These are phyloP conservation scores for Monomorium pharaonis DNA, from an alignment of 1,140 invertebrate species.

Conservation along the genomic window DNA sequence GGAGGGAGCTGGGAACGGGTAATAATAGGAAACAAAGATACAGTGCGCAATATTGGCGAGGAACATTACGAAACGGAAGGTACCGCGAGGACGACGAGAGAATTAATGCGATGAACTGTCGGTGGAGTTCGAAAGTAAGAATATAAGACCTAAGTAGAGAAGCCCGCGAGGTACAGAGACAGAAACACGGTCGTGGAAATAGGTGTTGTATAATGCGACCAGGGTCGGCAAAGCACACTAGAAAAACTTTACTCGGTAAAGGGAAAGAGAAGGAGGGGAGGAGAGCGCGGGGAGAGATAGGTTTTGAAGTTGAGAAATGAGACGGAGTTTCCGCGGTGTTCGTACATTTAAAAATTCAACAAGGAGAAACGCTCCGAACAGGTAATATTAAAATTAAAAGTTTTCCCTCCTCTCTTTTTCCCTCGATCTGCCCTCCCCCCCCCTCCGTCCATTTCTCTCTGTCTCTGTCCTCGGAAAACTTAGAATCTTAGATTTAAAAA, in stretches of 20 bases:
- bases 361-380: constrained; percentile 34
- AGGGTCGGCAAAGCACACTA: constrained; percentile 15
- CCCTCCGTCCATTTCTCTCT: neutral
- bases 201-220: constrained; percentile 49
- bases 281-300: neutral
- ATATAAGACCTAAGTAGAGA: constrained; percentile 43
- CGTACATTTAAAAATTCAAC: constrained; percentile 57
- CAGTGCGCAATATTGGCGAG: constrained; percentile 16
- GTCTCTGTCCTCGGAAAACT: neutral
- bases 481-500: constrained; percentile 34
- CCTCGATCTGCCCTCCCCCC: neutral
- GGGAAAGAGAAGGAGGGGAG: neutral
- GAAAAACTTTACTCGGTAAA: constrained; percentile 45
- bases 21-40: constrained; percentile 21
- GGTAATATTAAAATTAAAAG: constrained; percentile 61
- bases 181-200: constrained; percentile 30
- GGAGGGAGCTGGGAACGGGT: constrained; percentile 1
- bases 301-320: constrained; percentile 58
- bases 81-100: constrained; percentile 1
- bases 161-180: constrained; percentile 27
- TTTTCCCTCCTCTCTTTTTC: neutral
- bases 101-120: constrained; percentile 55
- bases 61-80: constrained; percentile 18
- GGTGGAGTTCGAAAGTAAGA: constrained; percentile 38
- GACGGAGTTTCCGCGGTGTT: constrained; percentile 39